phyloP scores from a whole-genome alignment of 2,113 vertebrate genomes.

The Catharus bicknelli region DNA sequence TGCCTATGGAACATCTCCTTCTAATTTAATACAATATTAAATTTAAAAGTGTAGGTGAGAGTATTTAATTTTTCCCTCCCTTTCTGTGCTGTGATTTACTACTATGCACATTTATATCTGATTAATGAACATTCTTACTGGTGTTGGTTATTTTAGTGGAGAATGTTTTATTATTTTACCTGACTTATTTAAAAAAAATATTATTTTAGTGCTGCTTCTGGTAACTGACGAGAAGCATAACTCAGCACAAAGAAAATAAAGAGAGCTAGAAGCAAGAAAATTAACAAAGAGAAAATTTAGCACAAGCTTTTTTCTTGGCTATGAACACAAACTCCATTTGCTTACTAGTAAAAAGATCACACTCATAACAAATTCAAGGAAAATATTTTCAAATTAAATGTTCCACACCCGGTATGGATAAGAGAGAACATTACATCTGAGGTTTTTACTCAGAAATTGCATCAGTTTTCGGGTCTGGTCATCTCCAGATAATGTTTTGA shows the following conservation, averaged over 20 bases:
- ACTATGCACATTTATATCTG: conserved; percentile 22
- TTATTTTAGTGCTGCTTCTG: conserved; percentile 45
- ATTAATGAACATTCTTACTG: conserved; percentile 41
- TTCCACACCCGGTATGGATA: not conserved
- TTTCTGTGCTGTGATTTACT: conserved; percentile 45
- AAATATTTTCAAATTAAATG: not conserved
- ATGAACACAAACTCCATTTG: not conserved
- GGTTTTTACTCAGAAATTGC: not conserved
- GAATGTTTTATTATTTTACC: conserved; percentile 42
- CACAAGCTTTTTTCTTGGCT: not conserved
- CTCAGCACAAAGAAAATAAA: conserved; percentile 1
- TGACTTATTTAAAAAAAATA: conserved; percentile 37
- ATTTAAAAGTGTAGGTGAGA: conserved; percentile 24
- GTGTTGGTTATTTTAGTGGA: conserved; percentile 64
- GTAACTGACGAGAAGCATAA: not conserved
- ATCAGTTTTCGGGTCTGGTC: not conserved
- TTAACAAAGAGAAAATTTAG: conserved; percentile 7
- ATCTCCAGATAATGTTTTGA: not conserved
- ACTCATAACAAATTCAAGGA: not conserved
- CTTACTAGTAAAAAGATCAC: not conserved
- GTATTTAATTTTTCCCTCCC: conserved; percentile 8
- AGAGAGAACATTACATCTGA: not conserved
- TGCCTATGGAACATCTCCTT: not conserved
- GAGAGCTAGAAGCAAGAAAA: not conserved
- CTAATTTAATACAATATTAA: conserved; percentile 40